Conservation (phyloP, 1,140 invertebrate species). For the Bacillus rossius region DNA sequence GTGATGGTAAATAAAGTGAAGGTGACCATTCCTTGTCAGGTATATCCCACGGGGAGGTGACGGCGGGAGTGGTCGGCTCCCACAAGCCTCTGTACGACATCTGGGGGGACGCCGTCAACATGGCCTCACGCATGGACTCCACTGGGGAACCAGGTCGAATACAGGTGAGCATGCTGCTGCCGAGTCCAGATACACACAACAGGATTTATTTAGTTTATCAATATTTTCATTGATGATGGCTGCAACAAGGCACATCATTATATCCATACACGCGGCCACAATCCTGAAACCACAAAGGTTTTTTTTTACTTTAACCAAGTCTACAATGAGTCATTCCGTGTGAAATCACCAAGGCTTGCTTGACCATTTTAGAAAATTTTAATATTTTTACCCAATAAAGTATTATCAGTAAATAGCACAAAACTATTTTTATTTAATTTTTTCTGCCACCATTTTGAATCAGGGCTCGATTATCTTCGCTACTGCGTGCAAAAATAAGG, state of each 20-base stretch:
- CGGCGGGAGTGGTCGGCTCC: conserved; percentile 86
- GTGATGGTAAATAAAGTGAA: too few species aligned
- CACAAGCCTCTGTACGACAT: conserved; percentile 88
- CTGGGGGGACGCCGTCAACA: conserved; percentile 93
- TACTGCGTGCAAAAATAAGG: too few species aligned
- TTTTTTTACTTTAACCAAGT: not conserved
- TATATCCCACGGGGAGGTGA: conserved; percentile 76
- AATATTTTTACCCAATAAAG: too few species aligned
- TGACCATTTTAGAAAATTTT: conserved; percentile 3
- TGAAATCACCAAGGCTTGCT: too few species aligned
- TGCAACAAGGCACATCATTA: not conserved
- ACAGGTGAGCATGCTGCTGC: conserved; percentile 50
- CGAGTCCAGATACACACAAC: not conserved
- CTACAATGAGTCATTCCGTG: too few species aligned
- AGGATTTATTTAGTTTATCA: not conserved
- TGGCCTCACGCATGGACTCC: conserved; percentile 89
- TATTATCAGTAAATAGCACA: too few species aligned
- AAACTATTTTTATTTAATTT: too few species aligned
- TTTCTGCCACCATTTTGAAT: too few species aligned
- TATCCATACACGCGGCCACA: not conserved
- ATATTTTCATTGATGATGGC: not conserved
- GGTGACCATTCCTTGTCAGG: conserved; percentile 46
- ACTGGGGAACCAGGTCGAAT: conserved; percentile 73
- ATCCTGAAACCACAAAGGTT: not conserved
- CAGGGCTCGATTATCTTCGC: too few species aligned